Evolutionary conservation across 1,140 invertebrate genomes (phyloP), one percentile per base, ranked within the genome.

Genomic region (Hyphantria cunea): DNA sequence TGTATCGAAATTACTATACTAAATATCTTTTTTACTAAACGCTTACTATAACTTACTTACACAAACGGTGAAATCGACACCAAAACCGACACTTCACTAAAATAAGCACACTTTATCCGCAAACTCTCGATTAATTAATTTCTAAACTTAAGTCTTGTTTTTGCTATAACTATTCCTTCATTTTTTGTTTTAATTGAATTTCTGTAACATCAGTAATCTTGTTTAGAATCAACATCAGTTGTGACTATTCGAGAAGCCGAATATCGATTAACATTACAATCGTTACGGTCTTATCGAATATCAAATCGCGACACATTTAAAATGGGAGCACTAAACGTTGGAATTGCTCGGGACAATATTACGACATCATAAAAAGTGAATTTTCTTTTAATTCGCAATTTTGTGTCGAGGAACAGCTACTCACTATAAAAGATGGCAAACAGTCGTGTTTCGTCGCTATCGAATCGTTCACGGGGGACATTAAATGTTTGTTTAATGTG

Each of bases 321-420:
- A 72, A 64, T 54, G 61, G 51, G 25, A 42, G 39, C 61, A 64
- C 56, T 69, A 69, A 72, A 69, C 56, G 63, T 53, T 51, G 52
- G 48, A 62, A 75, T 75, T 69, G 61, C 61, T 53, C 68, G 70
- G 55, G 62, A 66, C 65, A 63, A 72, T 67, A 68, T 72, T 72
- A 75, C 70, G 72, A 71, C 60, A 54, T 51, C 39, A 70, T 78
- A 75, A 78, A 74, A 75, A 54, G 47, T 48, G 60, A 68, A 68
- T 76, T 72, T 70, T 67, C 64, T 71, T 75, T 78, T 72, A 75
- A 75, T 72, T 78, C 62, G 59, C 64, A 69, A 62, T 73, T 65
- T 49, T 66, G 59, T 72, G 67, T 70, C 60, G 65, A 64, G 53
- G 53, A 68, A 68, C 60, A 44, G 66, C 53, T 75, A 66, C 69